phyloP scores from a whole-genome alignment of 2,113 vertebrate genomes.

The Apodemus speciosus region DNA sequence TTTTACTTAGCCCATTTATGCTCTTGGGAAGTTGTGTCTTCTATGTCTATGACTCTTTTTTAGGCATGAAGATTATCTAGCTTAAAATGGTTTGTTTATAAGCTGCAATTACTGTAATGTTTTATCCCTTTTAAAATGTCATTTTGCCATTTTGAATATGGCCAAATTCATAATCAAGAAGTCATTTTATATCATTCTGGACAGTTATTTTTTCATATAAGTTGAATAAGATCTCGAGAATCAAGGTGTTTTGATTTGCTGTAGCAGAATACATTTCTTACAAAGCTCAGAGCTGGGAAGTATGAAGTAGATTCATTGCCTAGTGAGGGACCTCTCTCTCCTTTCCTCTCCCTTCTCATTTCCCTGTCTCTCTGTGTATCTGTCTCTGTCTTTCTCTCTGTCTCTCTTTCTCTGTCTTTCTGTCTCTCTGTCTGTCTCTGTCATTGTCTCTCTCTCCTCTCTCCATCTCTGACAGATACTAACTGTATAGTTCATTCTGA shows the following conservation, averaged over 20 bases:
- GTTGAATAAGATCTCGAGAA: constrained; percentile 63
- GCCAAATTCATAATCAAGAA: constrained; percentile 34
- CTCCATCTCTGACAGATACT: not conserved
- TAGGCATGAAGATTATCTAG: not conserved
- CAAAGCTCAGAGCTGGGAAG: not conserved
- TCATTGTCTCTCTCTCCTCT: not conserved
- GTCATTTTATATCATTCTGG: constrained; percentile 19
- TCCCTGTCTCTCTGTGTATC: not conserved
- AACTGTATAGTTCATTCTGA: not conserved
- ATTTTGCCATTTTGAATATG: constrained; percentile 70
- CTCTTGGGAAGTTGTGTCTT: not conserved
- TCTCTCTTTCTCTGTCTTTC: too few species aligned
- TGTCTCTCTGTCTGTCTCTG: not conserved
- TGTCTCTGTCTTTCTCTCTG: not conserved
- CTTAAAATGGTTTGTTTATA: not conserved
- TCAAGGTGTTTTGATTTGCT: constrained; percentile 2
- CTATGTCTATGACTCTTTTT: constrained; percentile 21
- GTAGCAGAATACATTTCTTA: not conserved
- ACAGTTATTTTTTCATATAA: constrained; percentile 13
- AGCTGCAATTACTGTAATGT: not conserved
- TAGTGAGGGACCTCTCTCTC: not conserved
- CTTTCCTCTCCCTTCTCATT: not conserved
- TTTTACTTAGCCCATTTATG: not conserved
- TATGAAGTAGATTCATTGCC: not conserved
- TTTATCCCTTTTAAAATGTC: constrained; percentile 17